phyloP scores from a whole-genome alignment of 1,140 invertebrate genomes.

The Campoletis sonorensis region DNA sequence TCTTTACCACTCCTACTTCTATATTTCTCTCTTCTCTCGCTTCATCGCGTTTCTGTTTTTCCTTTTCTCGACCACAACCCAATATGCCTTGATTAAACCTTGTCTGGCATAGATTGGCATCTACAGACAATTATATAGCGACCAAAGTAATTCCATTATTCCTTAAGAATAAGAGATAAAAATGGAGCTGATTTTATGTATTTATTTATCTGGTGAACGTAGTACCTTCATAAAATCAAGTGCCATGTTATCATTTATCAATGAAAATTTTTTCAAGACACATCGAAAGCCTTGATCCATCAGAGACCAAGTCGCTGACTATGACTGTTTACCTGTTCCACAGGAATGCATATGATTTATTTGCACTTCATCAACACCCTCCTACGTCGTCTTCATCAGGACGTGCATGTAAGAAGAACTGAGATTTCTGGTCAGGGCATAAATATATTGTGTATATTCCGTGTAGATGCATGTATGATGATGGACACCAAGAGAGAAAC shows the following conservation, averaged over 20 bases:
- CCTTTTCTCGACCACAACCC: conserved; percentile 44
- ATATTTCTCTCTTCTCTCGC: conserved; percentile 30
- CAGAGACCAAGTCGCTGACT: too few relatives aligned
- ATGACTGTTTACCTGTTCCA: too few relatives aligned
- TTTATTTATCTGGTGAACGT: too few relatives aligned
- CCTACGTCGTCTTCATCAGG: neutral
- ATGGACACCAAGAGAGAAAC: neutral
- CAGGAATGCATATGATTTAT: too few relatives aligned
- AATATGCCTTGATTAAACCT: conserved; percentile 65
- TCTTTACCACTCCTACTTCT: conserved; percentile 43
- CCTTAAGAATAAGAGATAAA: neutral
- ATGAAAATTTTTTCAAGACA: too few relatives aligned
- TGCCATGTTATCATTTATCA: too few relatives aligned
- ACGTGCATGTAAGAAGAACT: neutral
- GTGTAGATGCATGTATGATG: neutral
- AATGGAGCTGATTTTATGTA: too few relatives aligned
- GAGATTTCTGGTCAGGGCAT: neutral
- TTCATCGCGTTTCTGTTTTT: conserved; percentile 49
- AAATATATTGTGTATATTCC: neutral
- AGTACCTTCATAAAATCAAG: too few relatives aligned
- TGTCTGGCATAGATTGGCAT: conserved; percentile 44
- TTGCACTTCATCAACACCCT: too few relatives aligned
- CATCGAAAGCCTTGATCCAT: too few relatives aligned
- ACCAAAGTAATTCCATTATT: neutral
- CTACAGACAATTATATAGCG: conserved; percentile 22